phyloP scores from a whole-genome alignment of 2,888 invertebrate species.

The Lysandra bellargus region DNA sequence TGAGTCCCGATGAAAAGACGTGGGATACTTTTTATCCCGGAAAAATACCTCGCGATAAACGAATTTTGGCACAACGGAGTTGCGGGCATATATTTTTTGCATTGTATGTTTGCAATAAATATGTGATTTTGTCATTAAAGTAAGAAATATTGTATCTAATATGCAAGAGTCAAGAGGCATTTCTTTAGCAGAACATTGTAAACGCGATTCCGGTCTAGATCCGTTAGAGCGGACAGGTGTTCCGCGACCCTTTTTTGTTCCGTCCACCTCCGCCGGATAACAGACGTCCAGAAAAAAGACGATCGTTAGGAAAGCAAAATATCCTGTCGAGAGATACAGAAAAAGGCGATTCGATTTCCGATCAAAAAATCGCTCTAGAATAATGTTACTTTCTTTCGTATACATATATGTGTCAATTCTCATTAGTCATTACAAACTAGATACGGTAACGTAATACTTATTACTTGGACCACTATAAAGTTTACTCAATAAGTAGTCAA shows the following conservation, averaged over 20 bases:
- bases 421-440: background rate
- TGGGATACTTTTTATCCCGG: too few species aligned
- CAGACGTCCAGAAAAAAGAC: conserved; percentile 8
- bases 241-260: background rate
- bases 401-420: background rate
- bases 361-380: background rate
- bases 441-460: background rate
- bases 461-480: too few species aligned
- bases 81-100: too few species aligned
- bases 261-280: background rate
- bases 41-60: too few species aligned
- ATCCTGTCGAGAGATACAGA: background rate
- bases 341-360: background rate
- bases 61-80: too few species aligned
- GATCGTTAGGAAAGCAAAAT: background rate
- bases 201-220: conserved; percentile 7
- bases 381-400: background rate
- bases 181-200: background rate
- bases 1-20: too few species aligned
- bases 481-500: too few species aligned
- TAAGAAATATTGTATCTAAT: background rate
- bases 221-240: conserved; percentile 8
- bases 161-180: background rate
- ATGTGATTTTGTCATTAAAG: too few species aligned
- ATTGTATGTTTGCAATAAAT: too few species aligned